Evolutionary conservation across 2,888 invertebrate species (phyloP), one percentile per base, ranked within the genome.

Genomic region (Cryptus armator): DNA sequence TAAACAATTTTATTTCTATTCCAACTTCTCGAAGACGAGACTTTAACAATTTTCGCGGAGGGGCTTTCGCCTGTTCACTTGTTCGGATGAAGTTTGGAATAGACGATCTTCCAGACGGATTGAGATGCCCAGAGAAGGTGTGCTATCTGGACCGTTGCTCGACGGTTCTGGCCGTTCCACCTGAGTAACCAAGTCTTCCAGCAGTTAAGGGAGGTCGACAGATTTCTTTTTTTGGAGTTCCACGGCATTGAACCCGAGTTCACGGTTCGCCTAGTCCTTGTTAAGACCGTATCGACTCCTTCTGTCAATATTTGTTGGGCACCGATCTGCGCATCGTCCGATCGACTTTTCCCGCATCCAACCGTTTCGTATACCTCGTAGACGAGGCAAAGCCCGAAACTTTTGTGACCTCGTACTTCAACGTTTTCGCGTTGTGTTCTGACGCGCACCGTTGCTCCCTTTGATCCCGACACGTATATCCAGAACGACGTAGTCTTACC

Each of bases 31-130:
- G 37, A 37, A 37, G 37, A 37, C 37, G 37, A 37, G 37, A 37
- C 37, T 37, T 37, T 37, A 9, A 9, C 9, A 37, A 37, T 37
- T 37, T 37, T 37, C 37, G 5, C 37, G 37, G 9, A 24, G 2
- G 10, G 62, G 62, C 64, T 44, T 51, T 70, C n/a, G 56, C 10
- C 68, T 24, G 24, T 46, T 79, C 29, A 10, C 46, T 48, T 10
- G 14, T 70, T 67, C 56, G 16, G 12, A 24, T 9, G 14, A 64
- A 64, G 37, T 56, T 19, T 46, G 24, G 6, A 43, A 37, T 48
- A 86, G 82, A 89, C 88, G 89, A 85, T 91, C 91, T 92, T 92
- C 91, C 92, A 89, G 90, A 88, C 87, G 90, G 89, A 85, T 89
- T 76, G 83, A 43, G 76, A 78, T 76, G 32, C 51, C 53, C 32